Percentiles rank a stretch among this genome's conserved stretches.
Evolutionary conservation across 2,797 vertebrate genomes (phyloP).

Genomic region (Coregonus ussuriensis): DNA sequence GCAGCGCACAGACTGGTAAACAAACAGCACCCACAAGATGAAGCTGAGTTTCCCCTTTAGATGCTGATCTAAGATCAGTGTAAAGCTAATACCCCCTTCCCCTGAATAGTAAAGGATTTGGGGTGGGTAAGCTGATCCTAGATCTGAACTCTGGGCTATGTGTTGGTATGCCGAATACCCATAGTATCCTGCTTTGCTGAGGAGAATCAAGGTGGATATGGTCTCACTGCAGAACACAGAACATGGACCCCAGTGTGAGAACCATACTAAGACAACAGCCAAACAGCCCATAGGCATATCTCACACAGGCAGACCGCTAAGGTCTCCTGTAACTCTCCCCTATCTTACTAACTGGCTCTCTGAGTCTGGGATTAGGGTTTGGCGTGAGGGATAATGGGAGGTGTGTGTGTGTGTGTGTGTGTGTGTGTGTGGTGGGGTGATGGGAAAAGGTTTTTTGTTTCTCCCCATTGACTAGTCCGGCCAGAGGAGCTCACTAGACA

Average conservation of each 20-base stretch:
- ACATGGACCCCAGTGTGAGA: not conserved
- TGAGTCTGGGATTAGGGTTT: not conserved
- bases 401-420: not conserved
- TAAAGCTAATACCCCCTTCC: too few relatives aligned
- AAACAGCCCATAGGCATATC: not conserved
- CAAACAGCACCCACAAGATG: not conserved
- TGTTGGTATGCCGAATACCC: too few relatives aligned
- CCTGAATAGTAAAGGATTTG: too few relatives aligned
- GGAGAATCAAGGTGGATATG: not conserved
- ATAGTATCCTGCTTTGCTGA: slow-evolving; percentile 10
- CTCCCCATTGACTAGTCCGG: not conserved
- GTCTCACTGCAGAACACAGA: not conserved
- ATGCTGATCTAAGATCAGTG: too few relatives aligned
- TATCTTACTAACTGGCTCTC: not conserved
- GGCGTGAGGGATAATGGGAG: not conserved
- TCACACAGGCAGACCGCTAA: not conserved
- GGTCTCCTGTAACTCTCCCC: not conserved
- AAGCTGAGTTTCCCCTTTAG: not conserved
- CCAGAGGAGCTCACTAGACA: not conserved
- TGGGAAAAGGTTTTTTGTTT: not conserved
- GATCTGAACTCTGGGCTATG: too few relatives aligned
- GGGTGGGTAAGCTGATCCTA: too few relatives aligned
- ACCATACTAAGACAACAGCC: not conserved
- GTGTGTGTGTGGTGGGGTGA: too few relatives aligned
- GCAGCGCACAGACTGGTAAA: not conserved